Evolutionary conservation across 64 coral and sea anemone genomes (phyloP).

Genomic region (Montipora sp.): DNA sequence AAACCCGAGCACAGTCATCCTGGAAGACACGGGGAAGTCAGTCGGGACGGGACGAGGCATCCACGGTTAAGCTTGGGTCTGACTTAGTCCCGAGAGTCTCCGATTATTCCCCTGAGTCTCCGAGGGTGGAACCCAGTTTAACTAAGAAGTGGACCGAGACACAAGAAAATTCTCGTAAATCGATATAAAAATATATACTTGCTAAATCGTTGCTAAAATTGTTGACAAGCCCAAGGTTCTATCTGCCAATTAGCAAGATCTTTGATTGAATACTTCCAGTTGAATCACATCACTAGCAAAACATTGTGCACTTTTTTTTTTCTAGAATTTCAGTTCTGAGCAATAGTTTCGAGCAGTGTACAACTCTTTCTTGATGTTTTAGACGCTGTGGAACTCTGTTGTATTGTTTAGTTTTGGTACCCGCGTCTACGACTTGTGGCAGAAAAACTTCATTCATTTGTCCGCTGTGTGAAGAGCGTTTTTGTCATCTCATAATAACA

Average conservation of each 20-base stretch:
- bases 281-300: not conserved
- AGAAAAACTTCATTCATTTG: not conserved
- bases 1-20: no score
- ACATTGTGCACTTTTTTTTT: not conserved
- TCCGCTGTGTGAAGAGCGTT: not conserved
- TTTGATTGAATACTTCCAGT: not conserved
- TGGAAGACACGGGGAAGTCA: no score
- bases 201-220: not conserved
- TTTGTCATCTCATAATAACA: conserved; percentile 23
- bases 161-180: no score
- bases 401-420: conserved; percentile 36
- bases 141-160: no score
- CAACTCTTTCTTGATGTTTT: not conserved
- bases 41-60: no score
- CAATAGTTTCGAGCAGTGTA: not conserved
- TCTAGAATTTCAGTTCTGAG: no score
- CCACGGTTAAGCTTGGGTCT: no score
- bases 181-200: not conserved
- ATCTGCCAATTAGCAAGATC: not conserved
- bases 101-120: no score
- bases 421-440: conserved; percentile 5
- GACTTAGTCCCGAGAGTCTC: no score
- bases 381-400: not conserved
- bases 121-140: no score
- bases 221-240: not conserved